These are phyloP conservation scores for Falco cherrug DNA, from an alignment of 2,797 vertebrate species.

Conservation along the genomic window DNA sequence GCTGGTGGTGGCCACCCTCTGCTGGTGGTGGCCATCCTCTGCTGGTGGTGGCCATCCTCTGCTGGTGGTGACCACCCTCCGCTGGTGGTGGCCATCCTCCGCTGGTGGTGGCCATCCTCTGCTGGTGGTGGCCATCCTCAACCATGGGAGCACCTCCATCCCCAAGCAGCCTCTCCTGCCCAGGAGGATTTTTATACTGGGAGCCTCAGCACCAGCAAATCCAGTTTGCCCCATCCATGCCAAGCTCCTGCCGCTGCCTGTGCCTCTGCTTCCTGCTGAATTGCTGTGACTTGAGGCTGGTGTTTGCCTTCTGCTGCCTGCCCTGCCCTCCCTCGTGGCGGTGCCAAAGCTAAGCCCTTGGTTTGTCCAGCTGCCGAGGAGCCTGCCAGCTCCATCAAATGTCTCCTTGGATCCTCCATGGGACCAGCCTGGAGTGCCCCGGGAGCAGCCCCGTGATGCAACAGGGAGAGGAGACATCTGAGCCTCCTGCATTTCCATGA, in stretches of 20 bases:
- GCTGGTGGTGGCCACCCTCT: neutral
- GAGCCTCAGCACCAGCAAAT: accelerated
- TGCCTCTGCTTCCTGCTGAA: neutral
- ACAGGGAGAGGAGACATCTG: neutral
- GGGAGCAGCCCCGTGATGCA: neutral
- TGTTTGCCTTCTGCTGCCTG: neutral
- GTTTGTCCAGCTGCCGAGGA: neutral
- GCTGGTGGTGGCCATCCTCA: neutral
- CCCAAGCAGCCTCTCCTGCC: neutral
- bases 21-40: accelerated
- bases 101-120: neutral
- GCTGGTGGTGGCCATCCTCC: accelerated
- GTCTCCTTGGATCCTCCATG: neutral
- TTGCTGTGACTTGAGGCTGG: neutral
- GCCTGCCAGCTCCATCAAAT: neutral
- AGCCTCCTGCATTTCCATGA: neutral
- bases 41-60: neutral
- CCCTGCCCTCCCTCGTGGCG: neutral
- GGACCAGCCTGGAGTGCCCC: neutral
- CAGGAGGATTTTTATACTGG: neutral
- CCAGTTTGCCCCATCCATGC: accelerated
- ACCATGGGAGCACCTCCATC: neutral
- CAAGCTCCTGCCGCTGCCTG: neutral
- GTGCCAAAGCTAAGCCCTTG: neutral
- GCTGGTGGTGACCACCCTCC: neutral